These are phyloP conservation scores for Germaria angustata DNA, from an alignment of 2,888 invertebrate genomes.

Conservation along the genomic window DNA sequence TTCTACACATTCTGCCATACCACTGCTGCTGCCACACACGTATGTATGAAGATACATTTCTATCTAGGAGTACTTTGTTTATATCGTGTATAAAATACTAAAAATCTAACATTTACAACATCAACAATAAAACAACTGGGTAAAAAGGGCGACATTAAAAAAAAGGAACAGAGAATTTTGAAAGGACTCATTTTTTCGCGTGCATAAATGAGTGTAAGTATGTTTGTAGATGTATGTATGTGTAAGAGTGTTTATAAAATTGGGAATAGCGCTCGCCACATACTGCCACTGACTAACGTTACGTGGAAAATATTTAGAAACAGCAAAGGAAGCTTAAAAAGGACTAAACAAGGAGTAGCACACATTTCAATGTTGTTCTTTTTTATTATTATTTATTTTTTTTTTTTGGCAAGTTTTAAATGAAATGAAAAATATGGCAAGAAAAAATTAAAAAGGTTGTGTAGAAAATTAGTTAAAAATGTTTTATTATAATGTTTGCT, in stretches of 20 bases:
- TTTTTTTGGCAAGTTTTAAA: conserved; percentile 51
- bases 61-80: conserved; percentile 1
- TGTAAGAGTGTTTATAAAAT: conserved; percentile 32
- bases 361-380: conserved; percentile 39
- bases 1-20: conserved; percentile 29
- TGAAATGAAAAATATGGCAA: conserved; percentile 30
- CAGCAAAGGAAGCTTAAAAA: conserved; percentile 42
- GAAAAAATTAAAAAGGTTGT: conserved; percentile 71
- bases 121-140: conserved; percentile 39
- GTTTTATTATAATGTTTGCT: conserved; percentile 66
- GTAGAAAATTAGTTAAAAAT: conserved; percentile 79
- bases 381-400: conserved; percentile 21
- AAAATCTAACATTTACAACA: conserved; percentile 59
- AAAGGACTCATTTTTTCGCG: conserved; percentile 57
- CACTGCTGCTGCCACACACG: not conserved
- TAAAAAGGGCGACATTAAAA: conserved; percentile 56
- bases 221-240: conserved; percentile 30
- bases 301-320: conserved; percentile 52
- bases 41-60: not conserved
- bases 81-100: conserved; percentile 50
- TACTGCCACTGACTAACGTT: conserved; percentile 20
- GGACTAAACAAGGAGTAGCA: conserved; percentile 44
- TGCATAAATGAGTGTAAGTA: conserved; percentile 31
- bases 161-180: conserved; percentile 63
- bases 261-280: conserved; percentile 38